Evolutionary conservation across 2,888 invertebrate species (phyloP), one percentile per base, ranked within the genome.

Genomic region (Eulithis testata): DNA sequence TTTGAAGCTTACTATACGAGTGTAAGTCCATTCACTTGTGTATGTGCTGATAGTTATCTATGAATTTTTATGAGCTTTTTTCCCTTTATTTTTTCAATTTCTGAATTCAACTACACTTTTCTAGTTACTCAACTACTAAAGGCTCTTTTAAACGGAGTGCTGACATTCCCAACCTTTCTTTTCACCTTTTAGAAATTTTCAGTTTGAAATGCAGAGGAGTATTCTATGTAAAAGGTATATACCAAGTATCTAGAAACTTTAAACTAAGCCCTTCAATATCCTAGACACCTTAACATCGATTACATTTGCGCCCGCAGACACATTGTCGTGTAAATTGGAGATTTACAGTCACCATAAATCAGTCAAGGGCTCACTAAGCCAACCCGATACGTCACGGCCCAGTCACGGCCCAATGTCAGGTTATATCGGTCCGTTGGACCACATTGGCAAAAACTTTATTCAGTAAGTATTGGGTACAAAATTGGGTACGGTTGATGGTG

Each of bases 291-390:
- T 83, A 87, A 85, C 85, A 78, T 75, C 78, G 81, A 85, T 87
- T 81, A 84, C 79, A 84, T 82, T 59, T 81, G 75, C 76, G 75
- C 75, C 77, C 75, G 74, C 76, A 77, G 77, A 78, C 74, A 78
- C 77, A 80, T 79, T 84, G 85, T 85, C 87, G 88, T 88, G 89
- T 90, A 90, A 91, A 90, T 90, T 88, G 90, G 87, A 90, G 90
- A 91, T 92, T 90, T 90, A 86, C 89, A 83, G 82, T 77, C 78
- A 82, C 87, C 79, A 89, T 93, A 92, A 92, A 93, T 93, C 91
- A 91, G 90, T 88, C 89, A 85, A 87, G 87, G 88, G 84, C 85
- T 81, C 49, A 60, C 66, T 89, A 90, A 91, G 88, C 90, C 86
- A 76, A 78, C 86, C 60, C 89, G 80, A 91, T 91, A 88, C 85